These are phyloP conservation scores for Drosophila mimetica DNA, from an alignment of 2,888 invertebrate species.

Conservation along the genomic window DNA sequence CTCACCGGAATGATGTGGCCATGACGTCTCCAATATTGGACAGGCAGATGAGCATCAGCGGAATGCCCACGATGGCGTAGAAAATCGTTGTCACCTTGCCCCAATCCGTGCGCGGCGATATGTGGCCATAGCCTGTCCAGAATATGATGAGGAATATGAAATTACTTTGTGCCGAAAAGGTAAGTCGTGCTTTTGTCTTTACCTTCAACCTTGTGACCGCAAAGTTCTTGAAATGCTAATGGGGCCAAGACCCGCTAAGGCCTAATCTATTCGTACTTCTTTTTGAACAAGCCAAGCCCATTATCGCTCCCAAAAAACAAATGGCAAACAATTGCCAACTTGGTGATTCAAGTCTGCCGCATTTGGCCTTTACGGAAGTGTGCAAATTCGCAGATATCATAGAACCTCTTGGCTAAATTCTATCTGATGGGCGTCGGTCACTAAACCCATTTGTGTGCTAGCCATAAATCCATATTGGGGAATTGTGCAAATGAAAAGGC, in stretches of 20 bases:
- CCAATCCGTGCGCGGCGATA: constrained; percentile 95
- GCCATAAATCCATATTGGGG: constrained; percentile 55
- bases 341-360: constrained; percentile 68
- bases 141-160: constrained; percentile 17
- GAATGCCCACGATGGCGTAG: constrained; percentile 97
- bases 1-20: constrained; percentile 94
- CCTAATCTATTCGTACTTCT: constrained; percentile 47
- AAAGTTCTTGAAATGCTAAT: constrained; percentile 59
- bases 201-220: constrained; percentile 56
- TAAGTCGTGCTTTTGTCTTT: constrained; percentile 10
- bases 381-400: constrained; percentile 48
- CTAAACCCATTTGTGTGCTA: constrained; percentile 62
- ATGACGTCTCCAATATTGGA: constrained; percentile 97
- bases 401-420: constrained; percentile 9
- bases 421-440: constrained; percentile 59
- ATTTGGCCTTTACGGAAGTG: constrained; percentile 59
- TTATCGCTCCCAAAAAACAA: constrained; percentile 43
- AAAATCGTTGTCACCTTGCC: constrained; percentile 98
- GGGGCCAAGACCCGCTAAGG: constrained; percentile 33
- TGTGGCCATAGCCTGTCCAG: constrained; percentile 94
- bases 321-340: constrained; percentile 42
- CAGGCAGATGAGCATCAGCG: constrained; percentile 96
- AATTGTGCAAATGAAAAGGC: constrained; percentile 38
- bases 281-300: constrained; percentile 43
- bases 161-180: not conserved